Base-by-base conservation (phyloP, 2,888 invertebrate genomes). In the Pantelozetes paolii region DNA sequence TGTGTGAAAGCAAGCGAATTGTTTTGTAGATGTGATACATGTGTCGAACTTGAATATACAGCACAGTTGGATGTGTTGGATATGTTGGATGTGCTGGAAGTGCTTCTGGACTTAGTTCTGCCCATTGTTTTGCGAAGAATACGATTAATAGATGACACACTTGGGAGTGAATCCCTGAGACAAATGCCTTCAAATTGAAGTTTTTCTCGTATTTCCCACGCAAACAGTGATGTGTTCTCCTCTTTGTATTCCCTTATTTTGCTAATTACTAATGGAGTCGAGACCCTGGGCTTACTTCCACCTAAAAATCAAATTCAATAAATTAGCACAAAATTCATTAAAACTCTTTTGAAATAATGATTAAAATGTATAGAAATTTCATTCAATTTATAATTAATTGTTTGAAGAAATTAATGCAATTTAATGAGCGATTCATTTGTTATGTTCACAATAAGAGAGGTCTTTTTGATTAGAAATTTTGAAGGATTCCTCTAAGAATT, bases 171-270 rank as follows among this genome's bases (percentile, higher is more conserved):
- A 32, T 80, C 79, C 15, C 77, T 62, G 0, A 77, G 72, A 70
- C 80, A 80, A 5, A 80, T 77, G 1, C 79, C 78, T 1, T 80
- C 79, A 62, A 74, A 76, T 0, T 78, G 74, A 5, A 80, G 74
- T 42, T 77, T 77, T 54, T 80, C 79, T 18, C 80, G 74, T 11
- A 80, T 80, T 73, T 80, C 80, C 80, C 79, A 80, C 5, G 80
- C 80, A 72, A 80, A 80, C n/a, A 80, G 40, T 1, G 79, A 77
- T 13, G 76, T 75, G 64, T 79, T 79, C 32, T 78, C 77, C 32
- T 76, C 74, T 73, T 80, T 80, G 75, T 80, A 80, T 42, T 79
- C 76, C 5, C 75, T 74, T 64, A 80, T 80, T 72, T 78, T 79
- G 20, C 74, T 74, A n/a, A 79, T 78, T 9, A 80, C 79, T 15